These are phyloP conservation scores for Amblyjoppa fuscipennis DNA, from an alignment of 2,888 invertebrate genomes.

Conservation along the genomic window DNA sequence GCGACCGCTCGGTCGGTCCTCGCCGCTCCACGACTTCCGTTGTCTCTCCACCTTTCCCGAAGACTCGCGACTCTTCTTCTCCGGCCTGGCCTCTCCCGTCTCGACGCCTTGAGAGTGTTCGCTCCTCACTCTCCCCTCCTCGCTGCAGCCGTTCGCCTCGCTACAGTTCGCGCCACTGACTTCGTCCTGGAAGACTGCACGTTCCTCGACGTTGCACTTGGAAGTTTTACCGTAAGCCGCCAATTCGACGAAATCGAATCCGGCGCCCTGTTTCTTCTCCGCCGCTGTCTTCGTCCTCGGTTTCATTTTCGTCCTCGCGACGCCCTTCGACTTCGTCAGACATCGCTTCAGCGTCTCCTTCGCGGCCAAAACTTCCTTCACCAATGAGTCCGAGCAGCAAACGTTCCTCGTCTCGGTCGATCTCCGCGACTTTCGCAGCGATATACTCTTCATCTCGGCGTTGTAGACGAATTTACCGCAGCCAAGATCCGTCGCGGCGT, in stretches of 20 bases:
- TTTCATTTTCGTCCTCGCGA: slow-evolving; percentile 57
- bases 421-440: not conserved
- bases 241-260: slow-evolving; percentile 66
- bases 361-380: slow-evolving; percentile 82
- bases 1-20: slow-evolving; percentile 3
- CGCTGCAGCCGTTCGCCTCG: slow-evolving; percentile 10
- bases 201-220: slow-evolving; percentile 37
- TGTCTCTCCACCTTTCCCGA: not conserved
- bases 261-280: slow-evolving; percentile 78
- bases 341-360: slow-evolving; percentile 82
- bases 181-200: slow-evolving; percentile 65
- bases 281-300: slow-evolving; percentile 76
- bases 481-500: not conserved
- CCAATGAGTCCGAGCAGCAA: slow-evolving; percentile 79
- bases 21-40: slow-evolving; percentile 34
- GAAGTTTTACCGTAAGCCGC: slow-evolving; percentile 39
- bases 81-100: not conserved
- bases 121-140: slow-evolving; percentile 4
- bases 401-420: slow-evolving; percentile 48
- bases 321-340: slow-evolving; percentile 71
- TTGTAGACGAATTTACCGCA: slow-evolving; percentile 35
- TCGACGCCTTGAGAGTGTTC: not conserved
- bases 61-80: not conserved
- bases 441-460: slow-evolving; percentile 1
- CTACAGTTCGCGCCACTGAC: not conserved